Evolutionary conservation across 2,888 invertebrate genomes (phyloP).

Genomic region (Glyphotaelius pellucidus): DNA sequence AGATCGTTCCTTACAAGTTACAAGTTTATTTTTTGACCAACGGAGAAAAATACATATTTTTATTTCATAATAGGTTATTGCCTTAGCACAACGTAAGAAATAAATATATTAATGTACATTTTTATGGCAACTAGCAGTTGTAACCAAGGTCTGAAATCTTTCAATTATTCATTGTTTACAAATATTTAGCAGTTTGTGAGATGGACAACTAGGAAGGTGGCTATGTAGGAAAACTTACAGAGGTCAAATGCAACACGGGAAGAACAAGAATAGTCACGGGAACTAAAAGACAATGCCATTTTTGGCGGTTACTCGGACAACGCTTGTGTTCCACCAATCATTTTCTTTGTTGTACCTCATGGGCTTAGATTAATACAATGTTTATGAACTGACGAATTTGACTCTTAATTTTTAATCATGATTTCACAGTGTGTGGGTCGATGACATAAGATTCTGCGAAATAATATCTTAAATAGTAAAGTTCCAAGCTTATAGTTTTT

Average conservation of each 20-base stretch:
- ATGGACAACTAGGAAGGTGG: conserved; percentile 42
- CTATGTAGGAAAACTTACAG: background rate
- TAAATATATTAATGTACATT: background rate
- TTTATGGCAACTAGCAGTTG: background rate
- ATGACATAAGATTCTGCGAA: background rate
- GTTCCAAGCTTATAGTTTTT: no score
- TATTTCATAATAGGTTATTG: no score
- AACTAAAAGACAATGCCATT: conserved; percentile 19
- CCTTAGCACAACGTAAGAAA: no score
- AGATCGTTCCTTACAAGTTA: no score
- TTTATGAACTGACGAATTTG: background rate
- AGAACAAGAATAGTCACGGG: conserved; percentile 34
- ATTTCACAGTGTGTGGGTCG: background rate
- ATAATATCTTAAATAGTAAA: no score
- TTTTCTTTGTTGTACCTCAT: conserved; percentile 3
- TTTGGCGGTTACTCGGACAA: conserved; percentile 29
- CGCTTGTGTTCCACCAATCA: background rate
- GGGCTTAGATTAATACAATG: background rate
- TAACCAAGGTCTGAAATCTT: conserved; percentile 16
- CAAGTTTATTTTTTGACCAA: no score
- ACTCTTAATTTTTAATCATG: background rate
- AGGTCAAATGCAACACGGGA: conserved; percentile 24
- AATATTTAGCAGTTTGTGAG: conserved; percentile 21
- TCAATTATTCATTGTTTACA: conserved; percentile 42
- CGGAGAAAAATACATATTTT: no score